Conservation (phyloP, 2,888 invertebrate genomes). For the Acutogordius australiensis region DNA sequence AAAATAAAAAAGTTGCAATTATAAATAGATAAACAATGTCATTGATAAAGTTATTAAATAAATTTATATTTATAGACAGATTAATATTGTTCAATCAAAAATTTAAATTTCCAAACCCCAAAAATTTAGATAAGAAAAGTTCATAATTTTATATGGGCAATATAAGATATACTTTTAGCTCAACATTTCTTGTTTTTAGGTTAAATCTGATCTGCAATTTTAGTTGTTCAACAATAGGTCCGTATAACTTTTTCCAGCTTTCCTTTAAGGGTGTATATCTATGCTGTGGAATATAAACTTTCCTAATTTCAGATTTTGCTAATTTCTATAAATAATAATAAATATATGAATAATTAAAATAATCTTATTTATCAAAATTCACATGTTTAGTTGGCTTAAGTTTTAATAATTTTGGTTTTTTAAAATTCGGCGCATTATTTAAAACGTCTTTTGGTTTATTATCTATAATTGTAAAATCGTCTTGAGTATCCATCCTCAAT, state of each 20-base stretch:
- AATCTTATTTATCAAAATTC: too few species aligned
- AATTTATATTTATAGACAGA: conserved; percentile 12
- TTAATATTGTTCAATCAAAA: not conserved
- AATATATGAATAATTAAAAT: too few species aligned
- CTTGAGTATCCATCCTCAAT: too few species aligned
- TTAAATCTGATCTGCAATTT: conserved; percentile 75
- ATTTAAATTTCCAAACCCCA: not conserved
- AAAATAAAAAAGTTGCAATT: conserved; percentile 14
- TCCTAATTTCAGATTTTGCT: conserved; percentile 22
- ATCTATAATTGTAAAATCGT: too few species aligned
- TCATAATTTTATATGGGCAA: too few species aligned
- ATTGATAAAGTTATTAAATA: conserved; percentile 14
- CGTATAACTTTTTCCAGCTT: conserved; percentile 82
- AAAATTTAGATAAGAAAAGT: too few species aligned
- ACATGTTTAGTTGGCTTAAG: too few species aligned
- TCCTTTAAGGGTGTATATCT: conserved; percentile 75
- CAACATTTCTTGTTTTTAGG: conserved; percentile 57
- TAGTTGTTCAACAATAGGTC: conserved; percentile 75
- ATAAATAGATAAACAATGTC: conserved; percentile 4
- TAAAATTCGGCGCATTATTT: too few species aligned
- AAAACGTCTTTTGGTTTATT: too few species aligned
- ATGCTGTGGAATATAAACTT: conserved; percentile 58
- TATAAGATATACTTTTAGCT: conserved; percentile 33
- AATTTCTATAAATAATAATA: too few species aligned
- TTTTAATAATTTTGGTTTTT: too few species aligned